Conservation (phyloP, 2,797 vertebrate species). For the Naso thynnoides region DNA sequence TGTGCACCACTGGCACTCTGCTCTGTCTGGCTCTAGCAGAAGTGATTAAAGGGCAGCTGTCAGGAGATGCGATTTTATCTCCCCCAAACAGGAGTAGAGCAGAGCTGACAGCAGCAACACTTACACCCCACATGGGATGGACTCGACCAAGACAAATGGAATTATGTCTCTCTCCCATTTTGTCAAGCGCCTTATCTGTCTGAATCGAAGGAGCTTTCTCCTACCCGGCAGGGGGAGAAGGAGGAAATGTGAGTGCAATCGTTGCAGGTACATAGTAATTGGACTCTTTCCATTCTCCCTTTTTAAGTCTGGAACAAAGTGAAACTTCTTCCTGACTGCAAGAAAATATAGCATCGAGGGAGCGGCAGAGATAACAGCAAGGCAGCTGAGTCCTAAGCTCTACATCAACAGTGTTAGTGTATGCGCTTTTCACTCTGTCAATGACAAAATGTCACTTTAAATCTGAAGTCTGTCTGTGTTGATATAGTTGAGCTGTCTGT, state of each 20-base stretch:
- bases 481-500: constrained; percentile 48
- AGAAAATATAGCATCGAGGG: constrained; percentile 34
- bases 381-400: constrained; percentile 59
- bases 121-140: constrained; percentile 68
- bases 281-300: constrained; percentile 50
- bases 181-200: constrained; percentile 76
- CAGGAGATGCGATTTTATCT: constrained; percentile 81
- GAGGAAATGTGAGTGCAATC: constrained; percentile 49
- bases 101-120: constrained; percentile 76
- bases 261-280: constrained; percentile 66
- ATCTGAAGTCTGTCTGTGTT: constrained; percentile 52
- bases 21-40: constrained; percentile 55
- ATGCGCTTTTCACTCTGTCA: constrained; percentile 44
- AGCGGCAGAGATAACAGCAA: constrained; percentile 51
- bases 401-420: constrained; percentile 56
- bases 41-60: constrained; percentile 83
- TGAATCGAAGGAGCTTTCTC: constrained; percentile 70
- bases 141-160: constrained; percentile 80
- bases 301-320: constrained; percentile 59
- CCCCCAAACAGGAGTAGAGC: constrained; percentile 75
- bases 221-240: constrained; percentile 22
- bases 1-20: constrained; percentile 37
- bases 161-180: constrained; percentile 74
- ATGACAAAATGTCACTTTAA: constrained; percentile 64
- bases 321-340: constrained; percentile 49